Conservation (phyloP, 1,140 invertebrate genomes). For the Tyrophagus putrescentiae region DNA sequence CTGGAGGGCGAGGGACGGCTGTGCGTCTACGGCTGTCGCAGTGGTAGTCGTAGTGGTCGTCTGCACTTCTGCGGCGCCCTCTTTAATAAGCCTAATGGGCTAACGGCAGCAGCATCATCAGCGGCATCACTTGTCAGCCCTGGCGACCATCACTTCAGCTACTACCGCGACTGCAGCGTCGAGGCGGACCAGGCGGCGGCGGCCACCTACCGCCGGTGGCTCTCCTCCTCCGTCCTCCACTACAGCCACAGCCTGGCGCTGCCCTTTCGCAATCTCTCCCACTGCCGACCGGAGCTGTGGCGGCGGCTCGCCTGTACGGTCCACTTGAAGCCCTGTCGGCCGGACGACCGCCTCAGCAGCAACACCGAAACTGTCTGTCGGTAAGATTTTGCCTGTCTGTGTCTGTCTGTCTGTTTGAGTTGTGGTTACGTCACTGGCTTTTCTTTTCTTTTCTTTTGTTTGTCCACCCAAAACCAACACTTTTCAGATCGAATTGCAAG, state of each 20-base stretch:
- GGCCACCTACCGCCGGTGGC: neutral
- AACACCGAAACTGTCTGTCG: neutral
- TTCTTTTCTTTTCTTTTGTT: too few species aligned
- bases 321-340: neutral
- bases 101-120: too few species aligned
- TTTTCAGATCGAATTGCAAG: too few species aligned
- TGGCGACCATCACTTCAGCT: too few species aligned
- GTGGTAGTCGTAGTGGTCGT: too few species aligned
- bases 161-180: neutral
- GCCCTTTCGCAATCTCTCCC: neutral
- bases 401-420: too few species aligned
- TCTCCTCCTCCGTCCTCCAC: too few species aligned
- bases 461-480: too few species aligned
- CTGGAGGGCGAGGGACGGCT: neutral
- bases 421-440: too few species aligned
- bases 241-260: neutral
- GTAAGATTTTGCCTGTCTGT: neutral
- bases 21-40: neutral
- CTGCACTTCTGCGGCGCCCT: neutral
- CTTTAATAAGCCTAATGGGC: neutral
- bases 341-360: neutral
- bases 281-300: neutral
- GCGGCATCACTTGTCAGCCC: too few species aligned
- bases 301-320: neutral
- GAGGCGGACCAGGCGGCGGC: constrained; percentile 1